Percentiles rank a stretch among this genome's conserved stretches.
Conservation (phyloP, 2,797 vertebrate genomes). For the Manis crassicaudata region DNA sequence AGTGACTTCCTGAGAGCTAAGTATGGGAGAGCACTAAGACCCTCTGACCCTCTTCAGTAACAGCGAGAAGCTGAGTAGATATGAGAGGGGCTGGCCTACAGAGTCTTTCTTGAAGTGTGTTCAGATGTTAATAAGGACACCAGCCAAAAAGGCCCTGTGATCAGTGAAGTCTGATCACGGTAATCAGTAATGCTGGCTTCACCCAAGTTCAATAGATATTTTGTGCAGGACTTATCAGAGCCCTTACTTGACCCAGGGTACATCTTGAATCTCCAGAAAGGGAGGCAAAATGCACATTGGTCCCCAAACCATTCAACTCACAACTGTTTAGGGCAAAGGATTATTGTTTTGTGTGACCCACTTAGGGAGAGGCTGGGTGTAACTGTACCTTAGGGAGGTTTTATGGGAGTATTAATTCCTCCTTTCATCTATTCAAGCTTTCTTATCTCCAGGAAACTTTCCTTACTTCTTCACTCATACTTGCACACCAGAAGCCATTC, state of each 20-base stretch:
- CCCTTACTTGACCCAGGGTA: not conserved
- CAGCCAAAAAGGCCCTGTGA: not conserved
- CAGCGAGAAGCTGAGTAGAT: not conserved
- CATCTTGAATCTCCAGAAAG: not conserved
- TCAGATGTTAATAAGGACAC: not conserved
- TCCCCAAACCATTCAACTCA: not conserved
- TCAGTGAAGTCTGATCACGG: not conserved
- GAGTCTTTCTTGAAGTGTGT: not conserved
- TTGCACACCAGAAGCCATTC: not conserved
- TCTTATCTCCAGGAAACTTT: not conserved
- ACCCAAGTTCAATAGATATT: not conserved
- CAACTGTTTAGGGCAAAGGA: rapidly evolving
- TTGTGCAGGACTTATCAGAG: not conserved
- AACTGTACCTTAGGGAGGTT: no score
- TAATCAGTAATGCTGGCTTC: not conserved
- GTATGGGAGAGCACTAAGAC: not conserved
- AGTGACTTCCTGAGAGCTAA: not conserved
- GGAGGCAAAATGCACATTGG: not conserved
- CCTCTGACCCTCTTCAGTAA: not conserved
- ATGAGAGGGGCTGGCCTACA: not conserved
- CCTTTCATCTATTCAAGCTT: not conserved
- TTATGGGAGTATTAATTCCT: rapidly evolving
- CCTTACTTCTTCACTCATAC: no score
- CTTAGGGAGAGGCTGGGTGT: not conserved
- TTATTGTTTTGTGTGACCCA: not conserved